phyloP scores from a whole-genome alignment of 2,113 vertebrate species.

The Lethenteron reissneri region DNA sequence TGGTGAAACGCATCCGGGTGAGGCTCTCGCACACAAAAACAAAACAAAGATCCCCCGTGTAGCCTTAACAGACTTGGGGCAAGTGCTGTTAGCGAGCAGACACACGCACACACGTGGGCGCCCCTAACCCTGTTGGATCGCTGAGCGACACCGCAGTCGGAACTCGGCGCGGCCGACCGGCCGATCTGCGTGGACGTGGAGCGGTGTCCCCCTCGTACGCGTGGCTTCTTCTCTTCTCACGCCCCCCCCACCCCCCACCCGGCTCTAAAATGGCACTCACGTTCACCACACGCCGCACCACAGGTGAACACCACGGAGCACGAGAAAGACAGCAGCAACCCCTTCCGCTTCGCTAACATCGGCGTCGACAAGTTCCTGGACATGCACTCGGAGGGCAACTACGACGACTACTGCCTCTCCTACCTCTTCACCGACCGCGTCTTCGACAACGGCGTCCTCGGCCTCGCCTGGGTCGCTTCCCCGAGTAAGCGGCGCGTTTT shows the following conservation, averaged over 20 bases:
- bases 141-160: no score
- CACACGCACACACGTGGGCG: no score
- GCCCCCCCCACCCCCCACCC: no score
- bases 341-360: constrained; percentile 90
- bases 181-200: no score
- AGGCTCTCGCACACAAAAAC: constrained; percentile 14
- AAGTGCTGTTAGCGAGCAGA: no score
- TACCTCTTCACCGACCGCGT: constrained; percentile 96
- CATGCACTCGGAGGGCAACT: constrained; percentile 92
- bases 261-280: no score
- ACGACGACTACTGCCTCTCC: constrained; percentile 90
- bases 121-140: no score
- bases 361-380: constrained; percentile 96
- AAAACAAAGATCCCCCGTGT: no score
- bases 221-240: constrained; percentile 12
- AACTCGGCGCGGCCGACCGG: no score
- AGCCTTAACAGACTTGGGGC: no score
- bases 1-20: constrained; percentile 90
- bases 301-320: constrained; percentile 81
- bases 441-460: constrained; percentile 90
- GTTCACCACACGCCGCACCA: constrained; percentile 11
- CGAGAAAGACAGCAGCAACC: constrained; percentile 62
- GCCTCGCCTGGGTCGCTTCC: constrained; percentile 90
- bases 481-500: constrained; percentile 25
- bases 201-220: background rate